A percentile compares a stretch with the other conserved stretches of the same genome.
phyloP scores from a whole-genome alignment of 2,888 invertebrate species.

The Eristalis tenax region DNA sequence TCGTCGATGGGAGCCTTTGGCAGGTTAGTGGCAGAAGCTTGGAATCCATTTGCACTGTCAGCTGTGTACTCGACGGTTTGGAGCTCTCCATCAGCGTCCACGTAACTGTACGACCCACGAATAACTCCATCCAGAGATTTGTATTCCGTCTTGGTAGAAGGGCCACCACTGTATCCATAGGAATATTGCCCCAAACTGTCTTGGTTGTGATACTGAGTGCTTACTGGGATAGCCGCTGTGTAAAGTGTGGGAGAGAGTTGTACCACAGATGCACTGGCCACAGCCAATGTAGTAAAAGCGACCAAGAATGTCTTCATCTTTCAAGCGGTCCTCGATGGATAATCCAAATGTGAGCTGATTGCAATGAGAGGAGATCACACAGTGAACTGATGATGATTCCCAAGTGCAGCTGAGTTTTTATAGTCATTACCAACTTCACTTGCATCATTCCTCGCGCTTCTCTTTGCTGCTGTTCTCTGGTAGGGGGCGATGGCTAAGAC shows the following conservation, averaged over 20 bases:
- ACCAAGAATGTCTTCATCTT: slow-evolving; percentile 59
- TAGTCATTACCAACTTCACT: slow-evolving; percentile 25
- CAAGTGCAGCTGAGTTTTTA: slow-evolving; percentile 50
- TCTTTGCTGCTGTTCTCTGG: not conserved
- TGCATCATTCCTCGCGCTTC: slow-evolving; percentile 12
- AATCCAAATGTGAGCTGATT: slow-evolving; percentile 37
- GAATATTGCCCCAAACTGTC: slow-evolving; percentile 84
- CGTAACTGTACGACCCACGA: slow-evolving; percentile 84
- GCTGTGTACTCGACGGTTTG: slow-evolving; percentile 84
- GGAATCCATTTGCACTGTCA: slow-evolving; percentile 84
- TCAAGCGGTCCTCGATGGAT: not conserved
- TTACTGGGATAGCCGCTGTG: slow-evolving; percentile 75
- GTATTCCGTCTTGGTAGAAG: slow-evolving; percentile 84
- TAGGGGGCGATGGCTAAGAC: too few species aligned
- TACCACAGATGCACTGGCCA: slow-evolving; percentile 52
- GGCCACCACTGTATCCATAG: slow-evolving; percentile 84
- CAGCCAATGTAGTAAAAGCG: slow-evolving; percentile 25
- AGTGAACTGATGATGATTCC: slow-evolving; percentile 64
- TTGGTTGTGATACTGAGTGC: slow-evolving; percentile 83
- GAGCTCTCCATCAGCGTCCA: slow-evolving; percentile 84
- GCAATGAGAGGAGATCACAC: slow-evolving; percentile 55
- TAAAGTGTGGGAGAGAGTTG: slow-evolving; percentile 67
- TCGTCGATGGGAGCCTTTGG: slow-evolving; percentile 81
- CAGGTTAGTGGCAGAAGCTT: slow-evolving; percentile 84
- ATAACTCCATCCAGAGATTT: slow-evolving; percentile 84